Evolutionary conservation across 2,888 invertebrate species (phyloP), one percentile per base, ranked within the genome.

Genomic region (Agrotis clavis): DNA sequence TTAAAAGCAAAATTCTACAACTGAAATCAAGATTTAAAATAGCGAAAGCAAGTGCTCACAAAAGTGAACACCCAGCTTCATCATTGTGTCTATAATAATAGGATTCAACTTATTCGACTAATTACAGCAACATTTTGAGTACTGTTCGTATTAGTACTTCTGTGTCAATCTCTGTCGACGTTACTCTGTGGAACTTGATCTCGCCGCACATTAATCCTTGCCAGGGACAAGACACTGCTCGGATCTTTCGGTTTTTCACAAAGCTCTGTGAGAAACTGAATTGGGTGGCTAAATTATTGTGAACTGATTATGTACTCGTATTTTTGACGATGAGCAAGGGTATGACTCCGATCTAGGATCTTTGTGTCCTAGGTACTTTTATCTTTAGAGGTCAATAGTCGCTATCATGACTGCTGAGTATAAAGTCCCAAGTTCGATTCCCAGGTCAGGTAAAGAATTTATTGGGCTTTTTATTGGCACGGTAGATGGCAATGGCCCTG

Each of bases 161-260:
- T 82, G 56, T 51, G 13, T 16, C 2, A 9, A 0, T 18, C 1
- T 63, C 3, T 4, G 41, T 56, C 9, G 9, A 41, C 25, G 47
- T 11, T 4, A 60, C 75, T 80, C 56, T 9, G 74, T 51, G 48
- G 68, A 79, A 74, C 68, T 83, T 74, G 83, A 83, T 79, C 74
- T 80, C 67, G 56, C 81, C 81, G 84, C 81, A 81, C 81, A 81
- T 81, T 83, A 83, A 83, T 81, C 84, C 81, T 75, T 71, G 81
- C 81, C 81, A 81, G 53, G 62, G 71, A 81, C 81, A 81, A 81
- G 67, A 80, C 81, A 71, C 30, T 60, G 75, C 60, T 71, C 51
- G 82, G 57, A 61, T 83, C 80, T 83, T 79, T 67, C 21, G 75
- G 53, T 74, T 80, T 80, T 79, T 79, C 67, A 83, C 68, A 79